Evolutionary conservation across 2,113 vertebrate genomes (phyloP).

Genomic region (Hylia prasina): DNA sequence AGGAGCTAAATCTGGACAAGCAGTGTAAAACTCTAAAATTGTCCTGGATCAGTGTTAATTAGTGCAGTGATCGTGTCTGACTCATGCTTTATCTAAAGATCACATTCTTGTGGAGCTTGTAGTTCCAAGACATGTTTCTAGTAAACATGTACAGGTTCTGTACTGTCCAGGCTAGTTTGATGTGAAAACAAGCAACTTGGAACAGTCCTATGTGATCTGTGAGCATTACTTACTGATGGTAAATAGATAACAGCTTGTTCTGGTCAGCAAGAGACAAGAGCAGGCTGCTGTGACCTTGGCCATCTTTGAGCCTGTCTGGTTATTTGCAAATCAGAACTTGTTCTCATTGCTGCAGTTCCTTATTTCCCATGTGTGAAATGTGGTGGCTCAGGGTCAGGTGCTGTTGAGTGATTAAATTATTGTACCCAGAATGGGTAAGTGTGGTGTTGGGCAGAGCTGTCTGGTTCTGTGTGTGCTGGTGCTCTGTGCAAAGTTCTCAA

Average conservation of each 20-base stretch:
- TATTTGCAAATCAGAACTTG: not conserved
- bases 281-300: conserved; percentile 42
- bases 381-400: conserved; percentile 25
- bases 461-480: not conserved
- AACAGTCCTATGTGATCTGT: not conserved
- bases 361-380: not conserved
- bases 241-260: conserved; percentile 21
- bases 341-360: not conserved
- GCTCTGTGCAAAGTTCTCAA: not conserved
- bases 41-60: not conserved
- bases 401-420: not conserved
- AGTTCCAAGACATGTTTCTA: not conserved
- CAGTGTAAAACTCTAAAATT: not conserved
- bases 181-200: not conserved
- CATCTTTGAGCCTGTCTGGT: not conserved
- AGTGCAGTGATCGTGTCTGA: not conserved
- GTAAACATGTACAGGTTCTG: not conserved
- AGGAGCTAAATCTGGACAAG: not conserved
- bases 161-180: conserved; percentile 22
- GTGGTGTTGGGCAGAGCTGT: not conserved
- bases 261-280: not conserved
- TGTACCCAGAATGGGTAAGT: not conserved
- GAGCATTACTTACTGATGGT: conserved; percentile 18
- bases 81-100: not conserved
- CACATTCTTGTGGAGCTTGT: not conserved